A percentile compares a stretch with the other conserved stretches of the same genome.
Conservation (phyloP, 2,888 invertebrate genomes). For the Choreutis nemorana region DNA sequence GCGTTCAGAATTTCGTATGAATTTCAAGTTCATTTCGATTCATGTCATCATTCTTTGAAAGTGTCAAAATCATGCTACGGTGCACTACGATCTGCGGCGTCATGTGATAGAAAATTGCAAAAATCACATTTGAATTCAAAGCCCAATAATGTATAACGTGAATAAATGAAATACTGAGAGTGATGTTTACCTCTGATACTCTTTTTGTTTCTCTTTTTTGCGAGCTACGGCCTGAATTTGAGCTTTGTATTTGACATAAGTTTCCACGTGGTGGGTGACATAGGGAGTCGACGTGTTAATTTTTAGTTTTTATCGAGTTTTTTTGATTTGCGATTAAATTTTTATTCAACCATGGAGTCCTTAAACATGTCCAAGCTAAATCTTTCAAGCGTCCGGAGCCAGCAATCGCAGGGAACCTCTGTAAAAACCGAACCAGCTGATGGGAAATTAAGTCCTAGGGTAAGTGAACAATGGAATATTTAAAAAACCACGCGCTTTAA, state of each 20-base stretch:
- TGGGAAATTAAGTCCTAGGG: slow-evolving; percentile 32
- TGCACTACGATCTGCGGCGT: slow-evolving; percentile 15
- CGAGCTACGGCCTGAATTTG: slow-evolving; percentile 19
- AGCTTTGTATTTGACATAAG: slow-evolving; percentile 40
- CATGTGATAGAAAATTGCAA: slow-evolving; percentile 22
- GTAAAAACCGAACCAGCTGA: slow-evolving; percentile 29
- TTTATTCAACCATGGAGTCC: slow-evolving; percentile 38
- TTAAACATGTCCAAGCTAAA: slow-evolving; percentile 53
- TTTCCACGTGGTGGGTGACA: slow-evolving; percentile 62
- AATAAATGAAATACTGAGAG: slow-evolving; percentile 17
- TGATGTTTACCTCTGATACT: slow-evolving; percentile 18
- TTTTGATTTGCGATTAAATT: background rate
- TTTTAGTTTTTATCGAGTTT: slow-evolving; percentile 11
- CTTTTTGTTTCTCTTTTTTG: slow-evolving; percentile 15
- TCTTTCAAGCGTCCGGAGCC: slow-evolving; percentile 42
- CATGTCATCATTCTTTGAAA: slow-evolving; percentile 21
- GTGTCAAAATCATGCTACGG: slow-evolving; percentile 15
- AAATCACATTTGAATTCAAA: slow-evolving; percentile 12
- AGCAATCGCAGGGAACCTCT: slow-evolving; percentile 26
- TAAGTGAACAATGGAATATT: too few species aligned
- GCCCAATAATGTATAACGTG: too few species aligned
- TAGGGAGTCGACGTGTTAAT: slow-evolving; percentile 51
- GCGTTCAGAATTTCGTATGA: too few species aligned
- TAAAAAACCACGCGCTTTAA: too few species aligned
- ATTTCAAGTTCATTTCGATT: slow-evolving; percentile 11